These are phyloP conservation scores for Sinocyclocheilus anophthalmus DNA, from an alignment of 2,113 vertebrate genomes.

Conservation along the genomic window DNA sequence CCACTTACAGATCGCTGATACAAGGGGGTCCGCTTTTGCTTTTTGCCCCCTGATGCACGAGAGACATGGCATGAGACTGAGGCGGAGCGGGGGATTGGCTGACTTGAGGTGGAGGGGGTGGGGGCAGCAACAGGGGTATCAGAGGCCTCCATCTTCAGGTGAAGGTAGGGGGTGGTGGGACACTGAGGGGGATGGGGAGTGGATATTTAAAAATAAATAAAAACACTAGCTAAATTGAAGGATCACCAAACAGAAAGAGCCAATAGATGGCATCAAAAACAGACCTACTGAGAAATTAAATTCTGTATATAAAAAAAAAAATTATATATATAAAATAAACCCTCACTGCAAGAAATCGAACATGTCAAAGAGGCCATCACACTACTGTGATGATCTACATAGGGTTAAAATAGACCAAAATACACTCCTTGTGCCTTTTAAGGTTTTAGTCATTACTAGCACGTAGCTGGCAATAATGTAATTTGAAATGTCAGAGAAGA, in stretches of 20 bases:
- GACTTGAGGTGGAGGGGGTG: constrained; percentile 70
- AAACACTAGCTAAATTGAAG: background rate
- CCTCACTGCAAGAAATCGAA: too few species aligned
- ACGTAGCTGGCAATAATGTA: too few species aligned
- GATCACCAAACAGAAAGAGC: background rate
- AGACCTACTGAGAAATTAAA: background rate
- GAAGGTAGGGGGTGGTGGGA: constrained; percentile 72
- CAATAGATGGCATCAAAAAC: background rate
- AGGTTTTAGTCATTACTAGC: too few species aligned
- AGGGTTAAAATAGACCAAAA: background rate
- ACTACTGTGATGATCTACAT: background rate
- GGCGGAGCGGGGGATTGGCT: constrained; percentile 75
- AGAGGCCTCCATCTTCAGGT: constrained; percentile 84
- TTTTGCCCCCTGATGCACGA: constrained; percentile 80
- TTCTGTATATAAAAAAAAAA: background rate
- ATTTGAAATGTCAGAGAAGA: too few species aligned
- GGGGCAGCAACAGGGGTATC: constrained; percentile 68
- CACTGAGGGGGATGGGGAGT: constrained; percentile 61
- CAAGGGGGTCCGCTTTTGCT: constrained; percentile 86
- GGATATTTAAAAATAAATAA: constrained; percentile 8
- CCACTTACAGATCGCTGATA: constrained; percentile 96
- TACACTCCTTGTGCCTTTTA: background rate
- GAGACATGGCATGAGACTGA: constrained; percentile 81
- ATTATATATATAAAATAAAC: background rate
- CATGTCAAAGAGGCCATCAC: background rate